Evolutionary conservation across 92 coral and sea anemone species (phyloP).

Genomic region (Zoanthus sociatus): DNA sequence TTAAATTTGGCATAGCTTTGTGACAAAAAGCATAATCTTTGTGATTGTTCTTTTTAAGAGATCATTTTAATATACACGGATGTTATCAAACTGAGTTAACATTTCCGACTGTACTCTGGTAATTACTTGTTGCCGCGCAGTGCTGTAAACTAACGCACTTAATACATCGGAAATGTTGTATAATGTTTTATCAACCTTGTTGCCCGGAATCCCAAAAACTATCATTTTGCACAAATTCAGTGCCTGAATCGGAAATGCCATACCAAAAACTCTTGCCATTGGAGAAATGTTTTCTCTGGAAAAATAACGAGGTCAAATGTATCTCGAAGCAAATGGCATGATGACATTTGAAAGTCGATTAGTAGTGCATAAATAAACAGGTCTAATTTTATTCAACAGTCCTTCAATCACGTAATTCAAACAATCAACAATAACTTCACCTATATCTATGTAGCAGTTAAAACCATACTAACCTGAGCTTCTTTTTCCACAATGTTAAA

Average conservation of each 20-base stretch:
- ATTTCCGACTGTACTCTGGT: background rate
- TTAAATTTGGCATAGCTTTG: background rate
- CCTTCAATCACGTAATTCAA: background rate
- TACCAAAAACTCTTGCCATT: background rate
- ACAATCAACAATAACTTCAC: background rate
- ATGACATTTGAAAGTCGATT: constrained; percentile 30
- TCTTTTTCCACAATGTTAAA: constrained; percentile 87
- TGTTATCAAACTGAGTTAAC: background rate
- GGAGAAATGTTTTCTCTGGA: background rate
- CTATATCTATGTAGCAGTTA: background rate
- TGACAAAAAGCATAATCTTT: background rate
- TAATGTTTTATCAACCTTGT: background rate
- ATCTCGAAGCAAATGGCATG: constrained; percentile 26
- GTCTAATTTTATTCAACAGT: background rate
- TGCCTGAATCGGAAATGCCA: background rate
- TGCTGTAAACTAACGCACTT: no score
- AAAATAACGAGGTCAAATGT: constrained; percentile 40
- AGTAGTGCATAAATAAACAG: constrained; percentile 27
- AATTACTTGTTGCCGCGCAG: no score
- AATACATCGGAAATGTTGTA: background rate
- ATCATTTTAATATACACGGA: constrained; percentile 15
- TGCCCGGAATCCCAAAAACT: constrained; percentile 1
- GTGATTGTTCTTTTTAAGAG: background rate
- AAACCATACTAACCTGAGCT: constrained; percentile 78
- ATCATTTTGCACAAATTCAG: background rate